Base-by-base conservation (phyloP, 2,888 invertebrate genomes). In the Spisula subtruncata region DNA sequence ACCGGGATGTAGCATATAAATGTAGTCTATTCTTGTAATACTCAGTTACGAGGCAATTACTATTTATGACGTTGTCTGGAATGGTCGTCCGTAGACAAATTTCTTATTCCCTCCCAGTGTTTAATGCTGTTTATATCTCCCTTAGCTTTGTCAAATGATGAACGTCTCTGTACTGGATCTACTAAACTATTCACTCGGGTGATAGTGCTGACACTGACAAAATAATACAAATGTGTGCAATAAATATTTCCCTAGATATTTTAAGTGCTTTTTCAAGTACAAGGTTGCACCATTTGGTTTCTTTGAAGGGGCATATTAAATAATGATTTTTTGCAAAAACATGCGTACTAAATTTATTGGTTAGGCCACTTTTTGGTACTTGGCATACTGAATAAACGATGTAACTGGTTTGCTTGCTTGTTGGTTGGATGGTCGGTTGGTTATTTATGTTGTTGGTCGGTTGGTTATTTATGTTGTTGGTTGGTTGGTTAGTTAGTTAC, bases 121-220 rank as follows among this genome's bases (percentile, higher is more conserved):
- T 66, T 66, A 66, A n/a, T 25, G 8, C 60, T 66, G 10, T 66
- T 66, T 66, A 66, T 66, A 25, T 66, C 60, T 66, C 60, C 60
- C 60, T 25, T 5, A 66, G 25, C 25, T 8, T 66, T 8, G 12
- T 8, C 25, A 8, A 66, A 66, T 66, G 60, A 6, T 25, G 5
- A 6, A 66, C 60, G 25, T 66, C 6, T n/a, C 25, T 66, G 60
- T 25, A 25, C n/a, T 66, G 10, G 25, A 66, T 25, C 60, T 25
- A 66, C 60, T 25, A 25, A 66, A 66, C 10, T 5, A 56, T n/a
- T 25, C n/a, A 66, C 60, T 8, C 60, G 20, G 10, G 0, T 66
- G 25, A 66, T 66, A 6, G 4, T 25, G n/a, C 25, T 66, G 60
- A 66, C 60, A 66, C 1, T 25, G 25, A 18, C 25, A 18, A 14